Evolutionary conservation across 2,797 vertebrate species (phyloP).

Genomic region (Numenius phaeopus): DNA sequence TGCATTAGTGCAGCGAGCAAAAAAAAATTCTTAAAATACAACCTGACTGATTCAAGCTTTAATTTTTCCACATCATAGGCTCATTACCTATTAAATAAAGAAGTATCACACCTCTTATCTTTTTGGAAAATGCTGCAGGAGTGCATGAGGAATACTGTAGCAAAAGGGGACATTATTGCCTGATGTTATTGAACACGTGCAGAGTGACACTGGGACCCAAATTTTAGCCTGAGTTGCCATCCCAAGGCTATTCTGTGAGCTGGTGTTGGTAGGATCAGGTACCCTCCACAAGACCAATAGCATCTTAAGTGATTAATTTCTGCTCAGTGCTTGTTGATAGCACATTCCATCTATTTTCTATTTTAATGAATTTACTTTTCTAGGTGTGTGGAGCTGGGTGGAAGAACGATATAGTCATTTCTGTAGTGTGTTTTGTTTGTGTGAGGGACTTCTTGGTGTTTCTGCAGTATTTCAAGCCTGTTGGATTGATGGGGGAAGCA

Average conservation of each 20-base stretch:
- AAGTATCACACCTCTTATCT: background rate
- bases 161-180: background rate
- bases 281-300: rapidly evolving
- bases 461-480: conserved; percentile 2
- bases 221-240: background rate
- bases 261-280: background rate
- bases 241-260: background rate
- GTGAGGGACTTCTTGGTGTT: background rate
- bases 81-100: background rate
- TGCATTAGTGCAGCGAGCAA: background rate
- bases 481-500: background rate
- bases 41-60: background rate
- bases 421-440: background rate
- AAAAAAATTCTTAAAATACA: background rate
- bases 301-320: background rate
- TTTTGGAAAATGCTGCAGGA: background rate
- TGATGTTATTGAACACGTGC: background rate
- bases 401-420: background rate
- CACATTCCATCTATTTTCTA: background rate
- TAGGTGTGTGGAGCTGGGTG: rapidly evolving
- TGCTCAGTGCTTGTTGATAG: background rate
- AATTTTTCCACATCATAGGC: background rate
- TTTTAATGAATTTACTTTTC: background rate
- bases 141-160: background rate
- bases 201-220: background rate